Evolutionary conservation across 2,113 vertebrate species (phyloP), one percentile per base, ranked within the genome.

Genomic region (Trichomycterus rosablanca): DNA sequence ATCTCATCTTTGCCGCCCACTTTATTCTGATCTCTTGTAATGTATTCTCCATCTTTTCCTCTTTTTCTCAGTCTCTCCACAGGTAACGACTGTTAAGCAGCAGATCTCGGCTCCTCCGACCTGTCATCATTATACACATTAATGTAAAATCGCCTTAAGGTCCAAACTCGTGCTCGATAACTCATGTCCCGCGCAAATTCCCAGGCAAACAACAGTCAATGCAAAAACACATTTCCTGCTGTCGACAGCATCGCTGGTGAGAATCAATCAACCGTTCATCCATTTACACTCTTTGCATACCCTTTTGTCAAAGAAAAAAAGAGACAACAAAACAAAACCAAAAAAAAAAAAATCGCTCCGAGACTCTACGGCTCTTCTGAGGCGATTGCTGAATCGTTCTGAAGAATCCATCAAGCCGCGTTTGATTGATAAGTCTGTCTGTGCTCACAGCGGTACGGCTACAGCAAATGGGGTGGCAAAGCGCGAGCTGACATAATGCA

Each of bases 381-480:
- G 30, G 32, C 87, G 81, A 89, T 92, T 84, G 89, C 89, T 91
- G 88, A 88, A 87, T 89, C 89, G 88, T 92, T 90, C 92, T 92
- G 89, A 90, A 90, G 89, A 96, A 97, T 97, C 90, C 94, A 97
- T 98, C 96, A 98, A 93, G 89, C 89, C 83, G 84, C 83, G 80
- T 89, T 92, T 97, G 96, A 98, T 98, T 98, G 95, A 98, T 98
- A 93, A 89, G 91, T 94, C 92, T 97, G 96, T 98, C 96, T 94
- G 86, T 88, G 89, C 85, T 90, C 96, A 93, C 96, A 98, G 96
- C 96, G 92, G 96, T 97, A 85, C 82, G 89, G 95, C 94, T 89
- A 91, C 79, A 88, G 93, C 90, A 98, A 98, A 98, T 98, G 95
- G 95, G 95, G 91, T 97, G 92, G 86, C 90, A 95, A 94, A 80